Evolutionary conservation across 2,797 vertebrate genomes (phyloP).

Genomic region (Crenuchus spilurus): DNA sequence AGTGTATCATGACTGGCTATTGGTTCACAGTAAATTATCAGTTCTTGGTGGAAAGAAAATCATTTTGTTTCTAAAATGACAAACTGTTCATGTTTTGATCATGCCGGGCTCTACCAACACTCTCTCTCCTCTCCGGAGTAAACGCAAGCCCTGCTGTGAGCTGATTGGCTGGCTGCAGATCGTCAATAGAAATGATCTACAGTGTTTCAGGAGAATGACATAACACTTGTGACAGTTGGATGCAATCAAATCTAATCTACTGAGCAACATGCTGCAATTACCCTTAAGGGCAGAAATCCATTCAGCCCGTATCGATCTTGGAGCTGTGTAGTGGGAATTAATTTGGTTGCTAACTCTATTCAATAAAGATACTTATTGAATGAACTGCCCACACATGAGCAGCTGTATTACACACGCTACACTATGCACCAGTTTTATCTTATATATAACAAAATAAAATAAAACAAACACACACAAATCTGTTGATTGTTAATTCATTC

Average conservation of each 20-base stretch:
- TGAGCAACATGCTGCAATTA: conserved; percentile 12
- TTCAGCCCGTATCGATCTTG: conserved; percentile 25
- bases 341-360: conserved; percentile 26
- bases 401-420: neutral
- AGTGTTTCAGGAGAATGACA: conserved; percentile 7
- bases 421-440: neutral
- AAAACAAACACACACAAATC: too few relatives aligned
- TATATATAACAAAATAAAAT: too few relatives aligned
- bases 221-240: conserved; percentile 1
- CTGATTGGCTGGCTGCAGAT: neutral
- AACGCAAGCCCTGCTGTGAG: neutral
- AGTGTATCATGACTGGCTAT: too few relatives aligned
- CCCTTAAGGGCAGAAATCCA: conserved; percentile 30
- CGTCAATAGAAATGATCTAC: conserved; percentile 13
- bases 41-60: too few relatives aligned
- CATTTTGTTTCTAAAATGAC: too few relatives aligned
- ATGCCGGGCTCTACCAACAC: too few relatives aligned
- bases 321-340: conserved; percentile 6
- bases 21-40: too few relatives aligned
- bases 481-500: too few relatives aligned
- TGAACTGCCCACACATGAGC: conserved; percentile 1
- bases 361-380: conserved; percentile 11
- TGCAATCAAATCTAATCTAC: conserved; percentile 6
- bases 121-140: neutral
- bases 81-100: too few relatives aligned